Conservation (phyloP, 2,113 vertebrate genomes). For the Lepisosteus osseus region DNA sequence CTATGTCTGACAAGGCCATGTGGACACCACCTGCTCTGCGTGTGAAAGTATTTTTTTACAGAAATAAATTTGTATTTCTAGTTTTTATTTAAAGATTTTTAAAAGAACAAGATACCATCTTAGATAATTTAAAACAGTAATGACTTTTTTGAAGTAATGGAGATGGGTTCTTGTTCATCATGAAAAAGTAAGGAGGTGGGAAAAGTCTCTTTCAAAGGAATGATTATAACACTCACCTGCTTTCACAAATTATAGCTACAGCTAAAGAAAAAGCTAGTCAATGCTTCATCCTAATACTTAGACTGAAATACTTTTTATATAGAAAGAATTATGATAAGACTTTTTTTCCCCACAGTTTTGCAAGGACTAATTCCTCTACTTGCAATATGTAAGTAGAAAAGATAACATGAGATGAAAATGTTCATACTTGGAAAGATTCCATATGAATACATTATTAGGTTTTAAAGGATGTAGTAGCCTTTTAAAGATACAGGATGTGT, state of each 20-base stretch:
- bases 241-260: slow-evolving; percentile 41
- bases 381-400: no score
- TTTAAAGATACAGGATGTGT: no score
- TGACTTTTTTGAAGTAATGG: slow-evolving; percentile 61
- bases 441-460: no score
- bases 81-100: slow-evolving; percentile 10
- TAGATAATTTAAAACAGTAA: slow-evolving; percentile 67
- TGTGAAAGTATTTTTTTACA: slow-evolving; percentile 49
- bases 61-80: slow-evolving; percentile 44
- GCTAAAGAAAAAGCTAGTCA: no score
- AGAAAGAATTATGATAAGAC: no score
- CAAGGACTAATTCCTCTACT: no score
- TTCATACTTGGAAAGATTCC: no score
- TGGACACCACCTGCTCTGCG: slow-evolving; percentile 53
- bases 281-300: no score
- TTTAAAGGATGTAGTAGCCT: no score
- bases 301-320: no score
- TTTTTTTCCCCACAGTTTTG: no score
- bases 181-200: slow-evolving; percentile 64
- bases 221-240: slow-evolving; percentile 39
- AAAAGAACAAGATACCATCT: slow-evolving; percentile 40
- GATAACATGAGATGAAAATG: no score
- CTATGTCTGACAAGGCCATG: slow-evolving; percentile 54
- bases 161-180: slow-evolving; percentile 58
- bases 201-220: slow-evolving; percentile 62